Conservation (phyloP, 2,888 invertebrate genomes). For the Cylindroiulus punctatus region DNA sequence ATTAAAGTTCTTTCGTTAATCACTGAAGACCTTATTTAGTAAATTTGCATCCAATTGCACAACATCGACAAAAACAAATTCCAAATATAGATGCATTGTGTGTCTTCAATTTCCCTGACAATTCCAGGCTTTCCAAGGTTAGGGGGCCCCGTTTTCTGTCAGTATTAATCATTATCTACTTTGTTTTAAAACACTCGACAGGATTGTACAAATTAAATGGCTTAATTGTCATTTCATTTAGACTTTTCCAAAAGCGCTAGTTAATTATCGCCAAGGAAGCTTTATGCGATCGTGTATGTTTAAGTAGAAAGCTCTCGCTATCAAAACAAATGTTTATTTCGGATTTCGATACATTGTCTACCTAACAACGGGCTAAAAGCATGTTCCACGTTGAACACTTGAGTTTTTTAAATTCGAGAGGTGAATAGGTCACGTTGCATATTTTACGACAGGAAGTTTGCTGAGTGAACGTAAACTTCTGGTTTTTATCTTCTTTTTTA, state of each 20-base stretch:
- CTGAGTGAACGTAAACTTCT: constrained; percentile 45
- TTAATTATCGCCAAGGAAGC: neutral
- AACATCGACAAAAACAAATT: too few relatives aligned
- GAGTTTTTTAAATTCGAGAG: constrained; percentile 22
- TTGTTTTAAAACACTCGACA: too few relatives aligned
- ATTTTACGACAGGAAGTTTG: constrained; percentile 47
- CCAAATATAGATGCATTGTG: too few relatives aligned
- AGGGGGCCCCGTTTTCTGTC: too few relatives aligned
- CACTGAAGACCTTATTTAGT: too few relatives aligned
- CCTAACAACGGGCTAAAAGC: constrained; percentile 24
- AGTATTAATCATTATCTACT: too few relatives aligned
- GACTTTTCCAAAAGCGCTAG: neutral
- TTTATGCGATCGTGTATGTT: neutral
- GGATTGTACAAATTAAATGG: neutral
- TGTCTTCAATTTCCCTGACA: too few relatives aligned
- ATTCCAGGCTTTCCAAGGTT: too few relatives aligned
- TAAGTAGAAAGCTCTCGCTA: neutral
- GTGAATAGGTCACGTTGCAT: constrained; percentile 31
- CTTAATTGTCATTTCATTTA: neutral
- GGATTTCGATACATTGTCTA: constrained; percentile 13
- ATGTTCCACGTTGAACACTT: constrained; percentile 5
- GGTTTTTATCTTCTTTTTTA: constrained; percentile 42
- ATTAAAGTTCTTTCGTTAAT: too few relatives aligned
- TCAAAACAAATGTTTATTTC: constrained; percentile 6
- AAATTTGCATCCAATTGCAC: too few relatives aligned